Evolutionary conservation across 2,113 vertebrate genomes (phyloP).

Genomic region (Agapornis roseicollis): DNA sequence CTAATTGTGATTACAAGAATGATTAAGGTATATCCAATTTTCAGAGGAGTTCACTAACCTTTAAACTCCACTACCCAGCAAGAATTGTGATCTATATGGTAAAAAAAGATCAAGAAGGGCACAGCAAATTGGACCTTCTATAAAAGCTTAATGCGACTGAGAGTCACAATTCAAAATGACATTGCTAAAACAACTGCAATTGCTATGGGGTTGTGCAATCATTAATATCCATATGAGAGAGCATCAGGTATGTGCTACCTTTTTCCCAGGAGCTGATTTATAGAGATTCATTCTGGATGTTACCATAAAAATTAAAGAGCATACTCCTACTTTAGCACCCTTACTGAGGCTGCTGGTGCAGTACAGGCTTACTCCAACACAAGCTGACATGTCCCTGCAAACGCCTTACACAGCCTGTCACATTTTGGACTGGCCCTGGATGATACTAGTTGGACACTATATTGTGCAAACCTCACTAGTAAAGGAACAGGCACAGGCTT

Average conservation of each 20-base stretch:
- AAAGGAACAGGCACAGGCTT: neutral
- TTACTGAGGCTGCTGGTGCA: neutral
- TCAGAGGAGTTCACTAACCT: slow-evolving; percentile 32
- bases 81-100: neutral
- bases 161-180: neutral
- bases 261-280: neutral
- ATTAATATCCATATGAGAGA: neutral
- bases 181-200: neutral
- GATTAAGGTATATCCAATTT: neutral
- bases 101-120: neutral
- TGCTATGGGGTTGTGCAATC: neutral
- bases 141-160: neutral
- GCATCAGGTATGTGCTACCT: neutral
- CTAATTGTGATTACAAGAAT: slow-evolving; percentile 37
- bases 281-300: neutral
- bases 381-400: neutral
- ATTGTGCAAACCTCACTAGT: neutral
- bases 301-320: neutral
- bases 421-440: neutral
- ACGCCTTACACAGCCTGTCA: neutral
- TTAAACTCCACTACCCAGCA: neutral
- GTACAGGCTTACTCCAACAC: neutral
- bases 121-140: neutral
- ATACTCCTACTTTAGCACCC: neutral
- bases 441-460: neutral